Evolutionary conservation across 2,888 invertebrate species (phyloP).

Genomic region (Diarsia rubi): DNA sequence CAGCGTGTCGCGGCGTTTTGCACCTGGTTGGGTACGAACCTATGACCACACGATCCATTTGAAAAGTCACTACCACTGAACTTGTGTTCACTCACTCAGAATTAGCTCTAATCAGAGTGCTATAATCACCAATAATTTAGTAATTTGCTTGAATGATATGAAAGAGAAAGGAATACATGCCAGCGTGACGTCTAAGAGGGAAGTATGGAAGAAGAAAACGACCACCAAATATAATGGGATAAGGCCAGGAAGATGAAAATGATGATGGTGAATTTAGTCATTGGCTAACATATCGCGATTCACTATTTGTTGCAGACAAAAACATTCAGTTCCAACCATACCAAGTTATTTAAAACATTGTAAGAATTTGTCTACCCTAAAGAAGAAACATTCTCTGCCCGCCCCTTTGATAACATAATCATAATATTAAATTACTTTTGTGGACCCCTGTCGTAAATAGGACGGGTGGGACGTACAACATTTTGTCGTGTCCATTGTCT

Average conservation of each 20-base stretch:
- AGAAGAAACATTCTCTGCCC: neutral
- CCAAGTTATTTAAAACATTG: conserved; percentile 5
- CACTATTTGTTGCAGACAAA: neutral
- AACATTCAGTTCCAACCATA: neutral
- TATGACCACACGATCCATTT: neutral
- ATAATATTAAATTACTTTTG: conserved; percentile 51
- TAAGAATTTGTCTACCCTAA: conserved; percentile 2
- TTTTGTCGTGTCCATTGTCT: conserved; percentile 31
- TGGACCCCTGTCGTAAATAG: conserved; percentile 26
- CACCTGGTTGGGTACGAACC: neutral
- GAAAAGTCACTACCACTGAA: neutral
- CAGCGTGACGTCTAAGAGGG: too few relatives aligned
- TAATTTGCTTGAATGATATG: too few relatives aligned
- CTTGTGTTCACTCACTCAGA: neutral
- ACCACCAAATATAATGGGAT: too few relatives aligned
- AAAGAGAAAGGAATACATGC: too few relatives aligned
- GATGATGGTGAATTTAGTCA: neutral
- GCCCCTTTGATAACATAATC: conserved; percentile 42
- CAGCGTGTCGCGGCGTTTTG: neutral
- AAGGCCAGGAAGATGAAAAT: too few relatives aligned
- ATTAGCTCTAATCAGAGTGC: neutral
- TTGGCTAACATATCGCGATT: neutral
- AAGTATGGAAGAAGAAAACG: too few relatives aligned
- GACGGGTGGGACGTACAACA: conserved; percentile 10
- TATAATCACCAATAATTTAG: neutral